Evolutionary conservation across 2,113 vertebrate genomes (phyloP).

Genomic region (Labeo rohita): DNA sequence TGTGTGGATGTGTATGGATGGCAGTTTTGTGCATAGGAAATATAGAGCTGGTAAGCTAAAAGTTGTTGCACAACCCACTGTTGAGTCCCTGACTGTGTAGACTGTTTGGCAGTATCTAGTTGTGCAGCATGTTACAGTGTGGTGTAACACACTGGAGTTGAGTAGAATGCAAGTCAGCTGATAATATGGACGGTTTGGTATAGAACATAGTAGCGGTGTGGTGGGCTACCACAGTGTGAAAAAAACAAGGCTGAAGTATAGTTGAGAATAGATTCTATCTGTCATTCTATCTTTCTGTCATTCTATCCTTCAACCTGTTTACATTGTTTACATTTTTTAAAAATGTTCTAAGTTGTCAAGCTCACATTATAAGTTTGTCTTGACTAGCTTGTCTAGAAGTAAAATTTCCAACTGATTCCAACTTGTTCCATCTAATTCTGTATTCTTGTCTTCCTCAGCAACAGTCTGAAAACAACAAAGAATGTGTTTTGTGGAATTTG

Average conservation of each 20-base stretch:
- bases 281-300: not conserved
- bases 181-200: not conserved
- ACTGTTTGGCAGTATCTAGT: not conserved
- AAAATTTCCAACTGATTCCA: not conserved
- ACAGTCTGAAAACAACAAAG: not conserved
- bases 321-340: not conserved
- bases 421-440: not conserved
- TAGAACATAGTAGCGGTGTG: not conserved
- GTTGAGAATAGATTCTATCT: not conserved
- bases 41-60: not conserved
- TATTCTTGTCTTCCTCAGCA: constrained; percentile 31
- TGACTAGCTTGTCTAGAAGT: not conserved
- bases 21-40: not conserved
- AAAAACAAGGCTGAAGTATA: not conserved
- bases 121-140: not conserved
- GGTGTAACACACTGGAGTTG: not conserved
- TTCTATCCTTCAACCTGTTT: not conserved
- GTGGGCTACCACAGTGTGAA: not conserved
- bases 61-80: not conserved
- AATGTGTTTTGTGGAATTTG: constrained; percentile 43
- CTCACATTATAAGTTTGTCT: not conserved
- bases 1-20: not conserved
- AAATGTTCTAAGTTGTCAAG: not conserved
- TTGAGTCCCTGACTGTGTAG: not conserved
- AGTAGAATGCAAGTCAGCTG: not conserved